Evolutionary conservation across 2,888 invertebrate genomes (phyloP).

Genomic region (Melangyna quadrimaculata): DNA sequence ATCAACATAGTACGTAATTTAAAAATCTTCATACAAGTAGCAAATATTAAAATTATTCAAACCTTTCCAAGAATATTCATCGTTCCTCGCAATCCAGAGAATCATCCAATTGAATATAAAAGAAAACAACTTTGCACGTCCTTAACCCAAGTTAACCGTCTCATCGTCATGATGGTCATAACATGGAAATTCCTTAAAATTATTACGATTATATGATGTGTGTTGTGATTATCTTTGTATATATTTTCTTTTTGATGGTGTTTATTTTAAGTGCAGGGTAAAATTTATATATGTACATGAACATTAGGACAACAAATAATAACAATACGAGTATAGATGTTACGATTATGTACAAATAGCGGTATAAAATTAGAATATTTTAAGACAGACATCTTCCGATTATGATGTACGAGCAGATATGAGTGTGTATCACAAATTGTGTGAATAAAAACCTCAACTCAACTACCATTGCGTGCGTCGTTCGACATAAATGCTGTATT

Average conservation of each 20-base stretch:
- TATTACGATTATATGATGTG: conserved; percentile 12
- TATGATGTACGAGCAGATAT: too few relatives aligned
- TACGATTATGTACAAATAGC: background rate
- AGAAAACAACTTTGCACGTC: background rate
- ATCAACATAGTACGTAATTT: too few relatives aligned
- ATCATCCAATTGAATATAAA: background rate
- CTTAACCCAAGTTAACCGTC: background rate
- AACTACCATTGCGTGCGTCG: conserved; percentile 20
- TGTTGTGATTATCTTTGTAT: background rate
- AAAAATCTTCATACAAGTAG: background rate
- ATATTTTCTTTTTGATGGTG: background rate
- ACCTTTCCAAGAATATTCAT: background rate
- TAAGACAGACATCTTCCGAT: background rate
- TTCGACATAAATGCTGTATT: conserved; percentile 25
- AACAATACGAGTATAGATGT: background rate
- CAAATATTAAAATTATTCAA: background rate
- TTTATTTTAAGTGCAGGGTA: background rate
- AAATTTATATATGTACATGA: conserved; percentile 6
- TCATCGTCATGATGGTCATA: background rate
- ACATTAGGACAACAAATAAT: conserved; percentile 1
- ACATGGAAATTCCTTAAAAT: background rate
- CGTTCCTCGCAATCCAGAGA: background rate
- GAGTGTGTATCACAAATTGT: conserved; percentile 48
- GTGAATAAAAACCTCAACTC: conserved; percentile 38
- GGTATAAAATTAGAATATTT: conserved; percentile 37